Evolutionary conservation across 2,888 invertebrate genomes (phyloP).

Genomic region (Sphaerophoria rueppellii): DNA sequence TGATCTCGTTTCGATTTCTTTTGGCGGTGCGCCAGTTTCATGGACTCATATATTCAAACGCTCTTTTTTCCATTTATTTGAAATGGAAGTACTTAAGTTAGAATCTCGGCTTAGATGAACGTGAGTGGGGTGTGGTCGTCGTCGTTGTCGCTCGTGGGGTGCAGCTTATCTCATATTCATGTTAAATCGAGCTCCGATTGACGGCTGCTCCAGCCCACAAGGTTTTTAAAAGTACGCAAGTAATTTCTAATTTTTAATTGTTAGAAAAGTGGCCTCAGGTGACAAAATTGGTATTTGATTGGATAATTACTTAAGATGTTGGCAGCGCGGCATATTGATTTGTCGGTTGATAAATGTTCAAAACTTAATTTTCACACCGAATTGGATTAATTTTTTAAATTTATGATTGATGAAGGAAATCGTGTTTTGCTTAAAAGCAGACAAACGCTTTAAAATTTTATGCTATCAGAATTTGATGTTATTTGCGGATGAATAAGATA

Average conservation of each 20-base stretch:
- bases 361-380: conserved; percentile 13
- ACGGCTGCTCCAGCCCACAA: conserved; percentile 41
- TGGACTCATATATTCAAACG: background rate
- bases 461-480: too few species aligned
- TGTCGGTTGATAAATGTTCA: conserved; percentile 12
- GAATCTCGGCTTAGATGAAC: conserved; percentile 17
- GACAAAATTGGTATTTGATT: conserved; percentile 48
- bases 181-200: conserved; percentile 34
- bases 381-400: conserved; percentile 1
- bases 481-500: too few species aligned
- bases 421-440: too few species aligned
- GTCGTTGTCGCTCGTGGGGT: conserved; percentile 10
- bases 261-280: conserved; percentile 34
- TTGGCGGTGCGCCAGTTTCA: conserved; percentile 34
- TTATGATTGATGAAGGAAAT: background rate
- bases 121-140: conserved; percentile 32
- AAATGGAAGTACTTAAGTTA: conserved; percentile 16
- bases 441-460: too few species aligned
- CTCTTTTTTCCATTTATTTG: background rate
- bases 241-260: conserved; percentile 36
- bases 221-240: conserved; percentile 19
- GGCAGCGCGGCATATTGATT: conserved; percentile 1
- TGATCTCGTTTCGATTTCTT: conserved; percentile 60
- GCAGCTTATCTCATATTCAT: conserved; percentile 1
- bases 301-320: conserved; percentile 15